Base-by-base conservation (phyloP, 2,797 vertebrate genomes). In the Trachurus trachurus region DNA sequence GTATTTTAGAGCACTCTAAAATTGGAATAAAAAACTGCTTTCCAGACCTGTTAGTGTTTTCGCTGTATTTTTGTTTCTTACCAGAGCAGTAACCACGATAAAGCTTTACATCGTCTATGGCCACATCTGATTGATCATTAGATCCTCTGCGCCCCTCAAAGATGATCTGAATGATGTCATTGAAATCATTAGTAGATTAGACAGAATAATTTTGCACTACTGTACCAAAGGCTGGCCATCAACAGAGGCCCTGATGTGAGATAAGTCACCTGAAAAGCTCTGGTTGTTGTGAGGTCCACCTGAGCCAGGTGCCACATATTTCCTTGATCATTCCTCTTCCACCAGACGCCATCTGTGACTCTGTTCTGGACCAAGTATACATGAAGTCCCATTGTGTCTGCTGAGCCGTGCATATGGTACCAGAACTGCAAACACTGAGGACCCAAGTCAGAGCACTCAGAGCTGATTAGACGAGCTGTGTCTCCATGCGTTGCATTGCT, bases 391-490 rank as follows among this genome's bases (percentile, higher is more conserved):
- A 96, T 95, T 34, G 92, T 91, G 0, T 92, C 85, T 0, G 94
- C 94, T 45, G 93, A 91, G 15, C 95, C 94, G 0, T 94, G 89
- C 89, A 96, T 96, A 80, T 95, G 93, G 69, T 95, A 95, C 95
- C 95, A 96, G 88, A 96, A 96, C 83, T 94, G 92, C 57, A 96
- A 89, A 85, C 95, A 96, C 75, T 94, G 92, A 61, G 88, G 88
- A 49, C 94, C 93, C 40, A 72, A 53, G 39, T 85, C 59, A 26
- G 85, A 73, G 58, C 94, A 95, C 67, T 93, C 71, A 6, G 89
- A 50, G 74, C 95, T 95, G 68, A 94, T 81, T 29, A 96, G 86
- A 58, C 94, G 93, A 13, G 94, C 93, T 0, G 87, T 89, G 70
- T 95, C 94, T 12, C 95, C 95, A 39, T 89, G 44, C 1, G 68